Percentiles rank a stretch among this genome's conserved stretches.
phyloP scores from a whole-genome alignment of 1,140 invertebrate species.

The Temnothorax longispinosus region DNA sequence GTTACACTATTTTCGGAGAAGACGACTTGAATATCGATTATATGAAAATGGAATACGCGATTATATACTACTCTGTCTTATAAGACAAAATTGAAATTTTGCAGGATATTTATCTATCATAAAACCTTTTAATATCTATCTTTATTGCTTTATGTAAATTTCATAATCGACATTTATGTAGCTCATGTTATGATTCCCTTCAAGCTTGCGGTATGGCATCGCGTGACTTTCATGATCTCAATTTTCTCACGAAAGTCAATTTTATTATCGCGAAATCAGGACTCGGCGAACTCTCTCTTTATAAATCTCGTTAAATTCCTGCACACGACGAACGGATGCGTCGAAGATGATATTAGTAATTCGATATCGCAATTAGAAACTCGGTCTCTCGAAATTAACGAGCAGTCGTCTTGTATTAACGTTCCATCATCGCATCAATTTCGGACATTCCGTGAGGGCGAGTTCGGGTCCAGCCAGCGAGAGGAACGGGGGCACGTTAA shows the following conservation, averaged over 20 bases:
- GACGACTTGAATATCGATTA: not conserved
- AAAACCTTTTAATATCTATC: not conserved
- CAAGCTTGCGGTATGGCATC: not conserved
- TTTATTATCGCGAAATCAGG: not conserved
- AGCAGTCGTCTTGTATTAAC: conserved; percentile 10
- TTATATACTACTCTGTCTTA: not conserved
- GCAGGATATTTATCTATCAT: not conserved
- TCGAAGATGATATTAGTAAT: conserved; percentile 15
- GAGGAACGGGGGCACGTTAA: conserved; percentile 39
- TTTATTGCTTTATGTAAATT: not conserved
- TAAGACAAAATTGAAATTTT: not conserved
- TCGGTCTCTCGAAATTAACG: not conserved
- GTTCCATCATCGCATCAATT: not conserved
- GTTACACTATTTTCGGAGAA: not conserved
- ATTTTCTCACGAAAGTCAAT: conserved; percentile 5
- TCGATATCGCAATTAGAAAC: conserved; percentile 24
- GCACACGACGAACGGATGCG: conserved; percentile 15
- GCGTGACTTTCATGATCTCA: not conserved
- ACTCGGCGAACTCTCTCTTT: not conserved
- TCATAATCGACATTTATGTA: conserved; percentile 5
- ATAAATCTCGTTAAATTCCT: conserved; percentile 25
- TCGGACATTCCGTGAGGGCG: not conserved
- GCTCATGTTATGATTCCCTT: not conserved
- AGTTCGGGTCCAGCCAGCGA: not conserved
- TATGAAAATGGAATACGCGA: not conserved